phyloP scores from a whole-genome alignment of 2,888 invertebrate species.

The Drosophila rellima region DNA sequence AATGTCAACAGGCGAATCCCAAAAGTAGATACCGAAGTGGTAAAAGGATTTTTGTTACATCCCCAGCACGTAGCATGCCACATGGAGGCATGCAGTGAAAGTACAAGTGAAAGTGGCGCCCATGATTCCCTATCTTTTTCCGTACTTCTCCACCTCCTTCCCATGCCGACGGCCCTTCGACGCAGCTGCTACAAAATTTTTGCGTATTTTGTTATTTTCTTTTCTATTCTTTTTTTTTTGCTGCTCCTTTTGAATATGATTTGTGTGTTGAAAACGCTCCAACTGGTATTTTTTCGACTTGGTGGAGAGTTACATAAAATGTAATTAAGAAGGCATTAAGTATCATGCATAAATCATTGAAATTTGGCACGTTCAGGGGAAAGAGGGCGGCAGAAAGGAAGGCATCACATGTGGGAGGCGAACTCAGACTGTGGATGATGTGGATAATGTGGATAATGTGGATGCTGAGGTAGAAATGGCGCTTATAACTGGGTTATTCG shows the following conservation, averaged over 20 bases:
- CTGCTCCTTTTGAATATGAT: constrained; percentile 63
- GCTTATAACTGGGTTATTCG: constrained; percentile 42
- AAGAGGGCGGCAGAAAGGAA: not conserved
- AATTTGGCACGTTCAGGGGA: constrained; percentile 50
- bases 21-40: constrained; percentile 33
- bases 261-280: constrained; percentile 57
- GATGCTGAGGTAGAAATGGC: not conserved
- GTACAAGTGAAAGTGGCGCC: constrained; percentile 72
- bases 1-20: constrained; percentile 20
- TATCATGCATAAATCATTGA: constrained; percentile 76
- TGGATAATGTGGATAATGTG: constrained; percentile 4
- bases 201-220: constrained; percentile 34
- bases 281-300: constrained; percentile 47
- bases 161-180: constrained; percentile 10
- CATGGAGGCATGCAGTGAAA: constrained; percentile 68
- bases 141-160: not conserved
- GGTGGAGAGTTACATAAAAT: constrained; percentile 62
- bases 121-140: not conserved
- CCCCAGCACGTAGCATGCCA: constrained; percentile 58
- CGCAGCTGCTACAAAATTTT: constrained; percentile 71
- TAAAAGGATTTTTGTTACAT: constrained; percentile 46
- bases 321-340: constrained; percentile 83
- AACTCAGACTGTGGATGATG: constrained; percentile 1
- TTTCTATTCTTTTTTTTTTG: constrained; percentile 11
- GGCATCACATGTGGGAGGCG: constrained; percentile 28